Evolutionary conservation across 2,888 invertebrate genomes (phyloP), one percentile per base, ranked within the genome.

Genomic region (Dromius quadrimaculatus): DNA sequence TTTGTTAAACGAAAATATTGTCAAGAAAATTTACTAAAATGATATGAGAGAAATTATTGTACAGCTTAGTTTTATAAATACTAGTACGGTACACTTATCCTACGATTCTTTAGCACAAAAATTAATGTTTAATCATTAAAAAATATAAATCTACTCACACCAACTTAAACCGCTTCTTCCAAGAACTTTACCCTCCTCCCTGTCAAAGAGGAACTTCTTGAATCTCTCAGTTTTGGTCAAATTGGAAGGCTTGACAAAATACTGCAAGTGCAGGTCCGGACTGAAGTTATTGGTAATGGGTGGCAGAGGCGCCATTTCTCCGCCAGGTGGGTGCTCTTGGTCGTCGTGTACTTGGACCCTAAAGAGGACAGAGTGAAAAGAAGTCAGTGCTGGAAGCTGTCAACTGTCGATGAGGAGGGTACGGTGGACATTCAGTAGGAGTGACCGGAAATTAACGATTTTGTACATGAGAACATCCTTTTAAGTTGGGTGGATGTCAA

Each of bases 101-200:
- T n/a, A n/a, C n/a, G n/a, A n/a, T n/a, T n/a, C n/a, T n/a, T n/a
- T n/a, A n/a, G n/a, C n/a, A n/a, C n/a, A n/a, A n/a, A n/a, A n/a
- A n/a, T n/a, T n/a, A n/a, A n/a, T n/a, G n/a, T n/a, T n/a, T n/a
- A n/a, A n/a, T n/a, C n/a, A n/a, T n/a, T n/a, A n/a, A n/a, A n/a
- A n/a, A n/a, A n/a, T n/a, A n/a, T n/a, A n/a, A n/a, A n/a, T n/a
- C 8, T 36, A 89, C 93, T 92, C 83, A 94, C 94, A 90, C 95
- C 95, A 95, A 81, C 92, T 93, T 6, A 88, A 83, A 13, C 86
- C 89, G 4, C 91, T 92, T 76, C 95, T 86, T 65, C 95, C 95
- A 71, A 91, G 89, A 79, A 94, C 86, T 79, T 88, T 87, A 76
- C 85, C 88, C 4, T 89, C 90, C 78, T 92, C 89, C 0, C 89